These are phyloP conservation scores for sheep (Ovis aries) DNA, from an alignment of 2,113 vertebrate genomes.

Conservation along the genomic window DNA sequence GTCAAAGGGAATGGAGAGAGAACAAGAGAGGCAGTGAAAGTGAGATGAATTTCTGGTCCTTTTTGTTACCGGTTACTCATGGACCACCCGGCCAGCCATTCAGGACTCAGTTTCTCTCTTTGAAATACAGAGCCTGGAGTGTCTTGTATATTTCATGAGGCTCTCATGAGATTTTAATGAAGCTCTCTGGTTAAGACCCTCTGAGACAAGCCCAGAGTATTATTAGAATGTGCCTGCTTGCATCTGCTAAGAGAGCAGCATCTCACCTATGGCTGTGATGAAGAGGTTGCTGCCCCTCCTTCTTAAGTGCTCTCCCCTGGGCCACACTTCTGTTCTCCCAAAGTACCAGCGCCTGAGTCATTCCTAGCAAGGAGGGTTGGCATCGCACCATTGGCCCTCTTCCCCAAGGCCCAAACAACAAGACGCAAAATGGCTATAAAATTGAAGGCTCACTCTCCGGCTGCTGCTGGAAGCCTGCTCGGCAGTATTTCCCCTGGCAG, in stretches of 20 bases:
- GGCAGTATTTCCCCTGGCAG: background rate
- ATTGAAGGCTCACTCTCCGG: background rate
- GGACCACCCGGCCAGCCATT: background rate
- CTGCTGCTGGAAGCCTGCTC: background rate
- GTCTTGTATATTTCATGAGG: background rate
- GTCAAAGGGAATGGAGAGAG: background rate
- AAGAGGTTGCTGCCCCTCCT: background rate
- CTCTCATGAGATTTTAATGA: background rate
- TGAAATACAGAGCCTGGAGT: background rate
- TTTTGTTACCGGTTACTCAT: background rate
- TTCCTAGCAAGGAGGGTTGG: background rate
- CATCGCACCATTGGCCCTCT: background rate
- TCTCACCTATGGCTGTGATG: background rate
- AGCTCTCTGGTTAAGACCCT: background rate
- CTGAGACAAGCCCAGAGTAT: background rate
- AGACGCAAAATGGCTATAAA: background rate
- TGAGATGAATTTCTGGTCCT: background rate
- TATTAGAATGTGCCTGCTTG: background rate
- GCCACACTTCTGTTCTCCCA: background rate
- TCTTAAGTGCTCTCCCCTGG: background rate
- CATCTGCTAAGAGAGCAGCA: background rate
- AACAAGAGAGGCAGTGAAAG: background rate
- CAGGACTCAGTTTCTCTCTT: constrained; percentile 30
- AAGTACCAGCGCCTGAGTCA: background rate
- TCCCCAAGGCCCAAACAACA: background rate